These are phyloP conservation scores for Rhodinocichla rosea DNA, from an alignment of 2,113 vertebrate genomes.

Conservation along the genomic window DNA sequence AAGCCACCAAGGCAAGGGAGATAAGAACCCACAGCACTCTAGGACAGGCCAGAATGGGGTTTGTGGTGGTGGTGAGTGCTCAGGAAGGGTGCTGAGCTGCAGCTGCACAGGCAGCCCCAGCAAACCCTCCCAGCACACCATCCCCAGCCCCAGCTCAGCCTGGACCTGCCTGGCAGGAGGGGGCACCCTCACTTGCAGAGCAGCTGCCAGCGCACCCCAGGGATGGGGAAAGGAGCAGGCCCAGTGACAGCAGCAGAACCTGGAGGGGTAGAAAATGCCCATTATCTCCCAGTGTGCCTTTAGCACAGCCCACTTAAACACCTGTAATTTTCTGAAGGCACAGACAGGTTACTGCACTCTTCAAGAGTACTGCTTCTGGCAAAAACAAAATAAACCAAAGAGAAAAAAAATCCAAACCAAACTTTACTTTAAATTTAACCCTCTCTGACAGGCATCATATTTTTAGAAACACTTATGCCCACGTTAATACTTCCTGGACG, in stretches of 20 bases:
- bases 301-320: not conserved
- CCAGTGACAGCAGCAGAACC: not conserved
- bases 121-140: not conserved
- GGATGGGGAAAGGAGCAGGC: constrained; percentile 10
- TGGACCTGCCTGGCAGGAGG: constrained; percentile 39
- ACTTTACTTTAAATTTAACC: not conserved
- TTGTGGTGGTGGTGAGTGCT: not conserved
- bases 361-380: not conserved
- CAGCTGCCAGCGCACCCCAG: not conserved
- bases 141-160: not conserved
- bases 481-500: not conserved
- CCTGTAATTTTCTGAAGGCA: constrained; percentile 50
- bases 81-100: not conserved
- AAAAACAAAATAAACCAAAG: not conserved
- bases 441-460: not conserved
- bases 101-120: not conserved
- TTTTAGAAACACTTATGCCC: constrained; percentile 1
- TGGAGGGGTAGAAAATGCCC: constrained; percentile 40
- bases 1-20: not conserved
- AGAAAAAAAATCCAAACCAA: not conserved
- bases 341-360: not conserved
- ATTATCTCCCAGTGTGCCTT: constrained; percentile 39
- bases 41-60: not conserved
- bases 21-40: not conserved
- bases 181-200: not conserved